phyloP scores from a whole-genome alignment of 2,797 vertebrate genomes.

The Squalus acanthias region DNA sequence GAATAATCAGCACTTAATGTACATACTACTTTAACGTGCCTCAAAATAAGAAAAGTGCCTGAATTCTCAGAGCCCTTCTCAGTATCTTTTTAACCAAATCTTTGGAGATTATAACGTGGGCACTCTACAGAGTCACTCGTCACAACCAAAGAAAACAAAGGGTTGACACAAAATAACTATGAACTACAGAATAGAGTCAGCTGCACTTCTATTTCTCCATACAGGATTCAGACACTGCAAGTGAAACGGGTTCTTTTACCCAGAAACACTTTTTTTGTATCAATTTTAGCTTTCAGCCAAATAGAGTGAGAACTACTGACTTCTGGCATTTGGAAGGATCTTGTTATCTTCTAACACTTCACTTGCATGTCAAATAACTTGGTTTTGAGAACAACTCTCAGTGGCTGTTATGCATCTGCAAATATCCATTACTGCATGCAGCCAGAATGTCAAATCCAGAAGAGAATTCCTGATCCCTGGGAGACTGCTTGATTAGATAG shows the following conservation, averaged over 20 bases:
- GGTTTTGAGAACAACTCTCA: neutral
- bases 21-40: neutral
- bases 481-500: neutral
- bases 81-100: neutral
- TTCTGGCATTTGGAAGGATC: neutral
- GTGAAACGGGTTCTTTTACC: neutral
- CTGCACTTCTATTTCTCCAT: neutral
- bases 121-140: neutral
- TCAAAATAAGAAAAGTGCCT: neutral
- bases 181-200: neutral
- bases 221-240: neutral
- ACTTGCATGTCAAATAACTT: neutral
- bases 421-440: neutral
- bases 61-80: neutral
- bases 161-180: neutral
- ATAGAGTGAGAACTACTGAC: neutral
- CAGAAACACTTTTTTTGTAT: neutral
- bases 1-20: neutral
- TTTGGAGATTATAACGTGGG: neutral
- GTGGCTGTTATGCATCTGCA: neutral
- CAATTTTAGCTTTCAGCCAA: neutral
- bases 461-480: neutral
- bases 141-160: neutral
- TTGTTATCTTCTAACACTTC: constrained; percentile 3
- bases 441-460: neutral